phyloP scores from a whole-genome alignment of 2,888 invertebrate species.

The Leptopilina myrica region DNA sequence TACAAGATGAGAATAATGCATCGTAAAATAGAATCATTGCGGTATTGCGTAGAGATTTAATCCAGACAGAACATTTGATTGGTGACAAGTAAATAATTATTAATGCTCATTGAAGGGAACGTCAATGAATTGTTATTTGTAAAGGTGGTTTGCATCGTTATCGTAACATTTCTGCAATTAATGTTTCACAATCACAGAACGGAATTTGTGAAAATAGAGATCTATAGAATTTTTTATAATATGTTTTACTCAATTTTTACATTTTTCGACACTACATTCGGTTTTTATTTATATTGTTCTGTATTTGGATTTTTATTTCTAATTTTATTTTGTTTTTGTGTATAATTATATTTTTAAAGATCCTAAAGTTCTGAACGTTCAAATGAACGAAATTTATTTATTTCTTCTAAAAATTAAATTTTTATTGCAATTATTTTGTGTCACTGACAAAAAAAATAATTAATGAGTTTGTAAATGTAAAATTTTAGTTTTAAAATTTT shows the following conservation, averaged over 20 bases:
- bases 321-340: no score
- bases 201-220: slow-evolving; percentile 4
- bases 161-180: not conserved
- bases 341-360: no score
- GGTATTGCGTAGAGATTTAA: slow-evolving; percentile 1
- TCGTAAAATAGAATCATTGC: slow-evolving; percentile 17
- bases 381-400: no score
- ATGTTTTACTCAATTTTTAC: no score
- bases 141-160: slow-evolving; percentile 9
- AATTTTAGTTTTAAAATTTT: no score
- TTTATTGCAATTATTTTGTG: no score
- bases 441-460: no score
- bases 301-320: no score
- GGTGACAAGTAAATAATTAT: slow-evolving; percentile 17
- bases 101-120: slow-evolving; percentile 17
- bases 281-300: no score
- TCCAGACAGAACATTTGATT: slow-evolving; percentile 7
- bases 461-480: no score
- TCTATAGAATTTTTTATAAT: not conserved
- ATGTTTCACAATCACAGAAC: not conserved
- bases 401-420: no score
- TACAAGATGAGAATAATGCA: not conserved
- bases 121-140: slow-evolving; percentile 6
- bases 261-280: not conserved
- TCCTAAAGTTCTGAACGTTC: no score